Base-by-base conservation (phyloP, 2,888 invertebrate genomes). In the Caenorhabditis sp. region DNA sequence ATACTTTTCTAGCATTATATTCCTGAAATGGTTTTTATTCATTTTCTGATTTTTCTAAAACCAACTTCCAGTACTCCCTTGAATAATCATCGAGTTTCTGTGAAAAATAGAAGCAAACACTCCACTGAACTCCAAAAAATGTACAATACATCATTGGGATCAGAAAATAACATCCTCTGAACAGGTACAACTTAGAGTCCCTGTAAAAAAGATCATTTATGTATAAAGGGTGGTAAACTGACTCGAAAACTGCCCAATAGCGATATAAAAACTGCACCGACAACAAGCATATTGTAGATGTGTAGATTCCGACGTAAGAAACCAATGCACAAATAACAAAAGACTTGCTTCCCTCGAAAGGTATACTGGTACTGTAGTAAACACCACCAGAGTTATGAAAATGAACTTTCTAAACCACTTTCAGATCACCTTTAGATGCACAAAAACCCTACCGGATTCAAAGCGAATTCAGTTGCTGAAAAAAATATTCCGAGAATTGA, bases 321-420 rank as follows among this genome's bases (percentile, higher is more conserved):
- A 35, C 50, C 3, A 59, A 5, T 2, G 32, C 17, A 43, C 35
- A 26, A 1, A 52, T 59, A 2, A 52, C 26, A 13, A 43, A 24
- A 3, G 45, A 37, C 17, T 17, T 27, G 15, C 11, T 9, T 5
- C 37, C 11, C 22, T 45, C 17, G 15, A 61, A 53, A 3, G 46
- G 61, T 3, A 15, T 35, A 7, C 22, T 37, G 8, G 53, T 20
- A 20, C 20, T 53, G 59, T 46, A 53, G 53, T 53, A 70, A 1
- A 70, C 17, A 15, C 53, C 59, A 2, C 70, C 70, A 17, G 58
- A 24, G 26, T 59, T 53, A 11, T 53, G 41, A 2, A 61, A 70
- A 17, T 70, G 50, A n/a, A 56, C 39, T 17, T 43, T 20, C 56
- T 56, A 24, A 26, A 30, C 1, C 17, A 15, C n/a, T n/a, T 27